Base-by-base conservation (phyloP, 2,113 vertebrate species). In the Meriones unguiculatus region DNA sequence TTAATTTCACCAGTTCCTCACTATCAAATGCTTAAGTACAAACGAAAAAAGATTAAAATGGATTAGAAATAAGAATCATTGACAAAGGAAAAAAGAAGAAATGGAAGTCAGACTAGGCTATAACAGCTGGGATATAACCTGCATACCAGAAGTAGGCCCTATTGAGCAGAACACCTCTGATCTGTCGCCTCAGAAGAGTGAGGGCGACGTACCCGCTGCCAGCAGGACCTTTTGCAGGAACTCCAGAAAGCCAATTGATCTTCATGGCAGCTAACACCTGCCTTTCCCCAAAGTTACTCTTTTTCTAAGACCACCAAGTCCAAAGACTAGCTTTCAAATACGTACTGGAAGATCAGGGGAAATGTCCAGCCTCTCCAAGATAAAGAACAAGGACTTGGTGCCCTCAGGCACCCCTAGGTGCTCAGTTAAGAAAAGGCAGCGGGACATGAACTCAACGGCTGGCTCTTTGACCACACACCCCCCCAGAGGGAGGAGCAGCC, bases 321-420 rank as follows among this genome's bases (percentile, higher is more conserved):
- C 32, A 86, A 65, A 32, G 17, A 86, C 59, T 85, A 30, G 24
- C 46, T 87, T 69, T 52, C 65, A 87, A 86, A 65, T 86, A 38
- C 10, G 17, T 41, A 6, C 30, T 70, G 30, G 41, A 87, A 87
- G 50, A 12, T 87, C 30, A 2, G 22, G 18, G 15, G 54, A 52
- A 54, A 14, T 8, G 18, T 4, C 32, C 20, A 30, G 2, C 17
- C 46, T 70, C 32, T n/a, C 65, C 65, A 54, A 1, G 22, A 20
- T 35, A 15, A 72, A 72, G 46, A 72, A 11, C 4, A 10, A 28
- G 35, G 11, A 14, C 22, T 35, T 35, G 14, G 30, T 1, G 0
- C 14, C 15, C 5, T 6, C 8, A 4, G 4, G 7, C 38, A 1
- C 18, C 18, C 22, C 35, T 57, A 73, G 14, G 20, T 0, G 0